Percentiles rank a stretch among this genome's conserved stretches.
phyloP scores from a whole-genome alignment of 2,113 vertebrate genomes.

The Sus scrofa region DNA sequence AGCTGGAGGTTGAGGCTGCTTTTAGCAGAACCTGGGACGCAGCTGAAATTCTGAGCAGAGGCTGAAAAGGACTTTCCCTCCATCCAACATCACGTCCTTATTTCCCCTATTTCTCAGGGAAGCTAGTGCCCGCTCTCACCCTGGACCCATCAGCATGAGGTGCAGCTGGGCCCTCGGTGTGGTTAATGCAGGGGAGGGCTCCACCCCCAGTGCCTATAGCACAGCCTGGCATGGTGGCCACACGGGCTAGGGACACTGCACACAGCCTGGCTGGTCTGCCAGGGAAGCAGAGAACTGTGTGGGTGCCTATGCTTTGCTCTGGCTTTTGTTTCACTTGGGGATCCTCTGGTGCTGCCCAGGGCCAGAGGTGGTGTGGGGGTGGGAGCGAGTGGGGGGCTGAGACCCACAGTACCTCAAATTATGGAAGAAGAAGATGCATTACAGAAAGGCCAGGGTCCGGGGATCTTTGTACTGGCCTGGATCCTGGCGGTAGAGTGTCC shows the following conservation, averaged over 20 bases:
- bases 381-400: background rate
- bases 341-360: background rate
- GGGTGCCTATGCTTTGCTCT: background rate
- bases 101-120: background rate
- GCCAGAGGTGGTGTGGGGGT: accelerated
- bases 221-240: slow-evolving; percentile 76
- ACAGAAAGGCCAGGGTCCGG: background rate
- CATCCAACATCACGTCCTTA: background rate
- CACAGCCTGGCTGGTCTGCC: slow-evolving; percentile 70
- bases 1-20: background rate
- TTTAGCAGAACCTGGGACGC: background rate
- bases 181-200: slow-evolving; percentile 73
- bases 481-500: background rate
- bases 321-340: background rate
- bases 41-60: background rate
- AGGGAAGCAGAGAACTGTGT: slow-evolving; percentile 62
- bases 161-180: slow-evolving; percentile 59
- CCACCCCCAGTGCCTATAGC: slow-evolving; percentile 51
- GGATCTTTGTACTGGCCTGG: background rate
- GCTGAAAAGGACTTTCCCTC: background rate
- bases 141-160: too few relatives aligned
- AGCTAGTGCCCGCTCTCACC: background rate
- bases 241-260: too few relatives aligned
- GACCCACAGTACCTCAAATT: background rate
- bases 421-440: background rate